These are phyloP conservation scores for Numida meleagris DNA, from an alignment of 2,113 vertebrate species.

Conservation along the genomic window DNA sequence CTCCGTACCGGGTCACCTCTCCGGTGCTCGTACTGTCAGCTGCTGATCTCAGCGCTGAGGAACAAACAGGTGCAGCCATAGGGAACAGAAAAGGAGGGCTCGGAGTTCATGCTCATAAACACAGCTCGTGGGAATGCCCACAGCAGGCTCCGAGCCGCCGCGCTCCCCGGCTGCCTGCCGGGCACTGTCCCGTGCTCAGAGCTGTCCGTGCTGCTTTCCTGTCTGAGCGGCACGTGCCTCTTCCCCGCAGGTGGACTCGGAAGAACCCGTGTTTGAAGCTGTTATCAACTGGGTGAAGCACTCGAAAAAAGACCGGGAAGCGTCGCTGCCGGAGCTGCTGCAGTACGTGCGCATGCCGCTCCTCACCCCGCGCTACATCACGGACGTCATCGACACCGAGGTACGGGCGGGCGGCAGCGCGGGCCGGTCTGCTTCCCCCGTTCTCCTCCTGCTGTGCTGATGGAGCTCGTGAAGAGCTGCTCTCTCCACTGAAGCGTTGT, in stretches of 20 bases:
- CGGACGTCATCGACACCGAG: slow-evolving; percentile 96
- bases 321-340: slow-evolving; percentile 89
- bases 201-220: fast-evolving
- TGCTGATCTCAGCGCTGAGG: too few relatives aligned
- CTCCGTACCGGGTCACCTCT: too few relatives aligned
- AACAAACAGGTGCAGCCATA: too few relatives aligned
- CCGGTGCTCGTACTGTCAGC: too few relatives aligned
- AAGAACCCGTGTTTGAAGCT: slow-evolving; percentile 96
- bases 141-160: background rate
- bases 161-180: background rate
- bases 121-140: background rate
- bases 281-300: slow-evolving; percentile 99
- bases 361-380: slow-evolving; percentile 97
- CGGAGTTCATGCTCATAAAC: too few relatives aligned
- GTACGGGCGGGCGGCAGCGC: too few relatives aligned
- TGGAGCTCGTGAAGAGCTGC: fast-evolving
- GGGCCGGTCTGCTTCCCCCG: too few relatives aligned
- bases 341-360: slow-evolving; percentile 97
- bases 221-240: background rate
- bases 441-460: background rate
- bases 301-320: slow-evolving; percentile 89
- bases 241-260: slow-evolving; percentile 90
- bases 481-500: background rate
- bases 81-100: too few relatives aligned
- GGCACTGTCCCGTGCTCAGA: background rate